These are phyloP conservation scores for Denticeps clupeoides DNA, from an alignment of 2,797 vertebrate species.

Conservation along the genomic window DNA sequence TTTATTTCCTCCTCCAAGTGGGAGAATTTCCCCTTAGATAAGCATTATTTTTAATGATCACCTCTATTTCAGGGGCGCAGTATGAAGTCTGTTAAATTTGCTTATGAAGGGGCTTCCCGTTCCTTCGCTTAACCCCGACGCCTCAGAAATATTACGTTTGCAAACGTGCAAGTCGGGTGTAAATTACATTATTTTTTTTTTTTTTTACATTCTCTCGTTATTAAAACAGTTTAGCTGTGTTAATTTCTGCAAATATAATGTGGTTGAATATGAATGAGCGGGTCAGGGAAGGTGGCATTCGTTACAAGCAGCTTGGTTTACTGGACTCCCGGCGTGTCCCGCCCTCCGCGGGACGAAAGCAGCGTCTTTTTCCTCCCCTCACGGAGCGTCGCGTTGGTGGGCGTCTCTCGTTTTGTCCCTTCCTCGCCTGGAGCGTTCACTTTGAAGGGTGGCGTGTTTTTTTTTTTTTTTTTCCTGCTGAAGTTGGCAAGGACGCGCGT, in stretches of 20 bases:
- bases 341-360: background rate
- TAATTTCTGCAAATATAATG: conserved; percentile 45
- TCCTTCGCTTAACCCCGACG: conserved; percentile 27
- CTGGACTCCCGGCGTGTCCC: background rate
- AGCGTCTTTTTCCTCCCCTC: background rate
- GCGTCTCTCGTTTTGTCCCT: background rate
- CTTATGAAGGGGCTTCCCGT: conserved; percentile 43
- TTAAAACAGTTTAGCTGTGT: conserved; percentile 8
- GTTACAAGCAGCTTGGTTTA: background rate
- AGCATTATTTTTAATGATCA: conserved; percentile 67
- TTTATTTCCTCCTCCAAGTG: too few relatives aligned
- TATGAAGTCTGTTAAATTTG: conserved; percentile 36
- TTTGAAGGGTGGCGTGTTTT: background rate
- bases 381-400: too few relatives aligned
- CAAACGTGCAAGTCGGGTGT: background rate
- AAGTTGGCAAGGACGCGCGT: background rate
- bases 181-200: background rate
- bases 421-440: background rate
- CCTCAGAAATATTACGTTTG: background rate
- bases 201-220: background rate
- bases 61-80: conserved; percentile 29
- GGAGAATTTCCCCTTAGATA: conserved; percentile 59
- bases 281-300: conserved; percentile 42
- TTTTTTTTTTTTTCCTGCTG: too few relatives aligned
- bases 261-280: conserved; percentile 38